Base-by-base conservation (phyloP, 2,797 vertebrate genomes). In the Chrysolophus pictus region DNA sequence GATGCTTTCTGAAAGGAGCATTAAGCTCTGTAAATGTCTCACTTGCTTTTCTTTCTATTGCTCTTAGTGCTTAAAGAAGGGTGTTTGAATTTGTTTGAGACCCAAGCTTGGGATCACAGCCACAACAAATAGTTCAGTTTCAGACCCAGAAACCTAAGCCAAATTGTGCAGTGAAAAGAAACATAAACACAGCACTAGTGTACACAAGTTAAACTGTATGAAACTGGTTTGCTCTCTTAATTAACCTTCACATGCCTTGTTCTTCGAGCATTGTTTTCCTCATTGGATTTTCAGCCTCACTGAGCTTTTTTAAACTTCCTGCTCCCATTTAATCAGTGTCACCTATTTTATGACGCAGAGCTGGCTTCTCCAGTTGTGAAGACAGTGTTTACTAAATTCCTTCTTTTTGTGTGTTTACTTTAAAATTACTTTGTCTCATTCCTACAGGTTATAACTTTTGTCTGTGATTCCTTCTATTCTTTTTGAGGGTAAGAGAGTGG, bases 251-350 rank as follows among this genome's bases (percentile, higher is more conserved):
- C 41, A 39, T 94, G 64, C 63, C 8, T 0, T 14, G 17, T 71
- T 91, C 47, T 87, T 71, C 22, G 68, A 63, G 35, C 76, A 78
- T 53, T 87, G 77, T 94, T 92, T 86, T 74, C 44, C 21, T 86
- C 42, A 33, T 5, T 90, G 83, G 49, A 85, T 91, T 93, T 96
- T 94, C 64, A 93, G 84, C 91, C 42, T 95, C 74, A 89, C n/a
- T 90, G 76, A 77, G 35, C 69, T 87, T 44, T 13, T 82, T 82
- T 81, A 81, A 94, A 81, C 55, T 53, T 95, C 47, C 75, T 78
- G 14, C 60, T 95, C 28, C 73, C 59, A 70, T 81, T 90, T 88
- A 94, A 87, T 91, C 87, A 95, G 69, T 81, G 85, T 69, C 21
- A 64, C 4, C 33, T 59, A 2, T 58, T 84, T 85, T 53, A 51